These are phyloP conservation scores for Paedocypris micromegethes DNA, from an alignment of 2,797 vertebrate species.

Conservation along the genomic window DNA sequence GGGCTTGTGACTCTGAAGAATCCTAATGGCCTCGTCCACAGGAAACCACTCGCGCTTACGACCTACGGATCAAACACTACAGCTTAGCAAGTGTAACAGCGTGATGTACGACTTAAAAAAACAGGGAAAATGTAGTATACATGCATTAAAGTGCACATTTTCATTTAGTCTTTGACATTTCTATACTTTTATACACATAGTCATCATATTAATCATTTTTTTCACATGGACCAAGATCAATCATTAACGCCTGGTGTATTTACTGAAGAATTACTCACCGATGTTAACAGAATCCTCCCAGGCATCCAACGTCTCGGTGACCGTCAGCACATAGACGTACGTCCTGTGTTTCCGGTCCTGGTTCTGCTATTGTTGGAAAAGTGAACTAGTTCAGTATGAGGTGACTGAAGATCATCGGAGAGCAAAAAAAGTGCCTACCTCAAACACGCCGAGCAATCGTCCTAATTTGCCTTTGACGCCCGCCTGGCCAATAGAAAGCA, in stretches of 20 bases:
- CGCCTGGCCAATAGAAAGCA: slow-evolving; percentile 67
- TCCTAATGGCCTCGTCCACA: slow-evolving; percentile 94
- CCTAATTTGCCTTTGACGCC: slow-evolving; percentile 95
- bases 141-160: no score
- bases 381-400: slow-evolving; percentile 21
- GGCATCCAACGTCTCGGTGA: slow-evolving; percentile 94
- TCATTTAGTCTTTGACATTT: no score
- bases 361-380: slow-evolving; percentile 77
- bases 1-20: slow-evolving; percentile 95
- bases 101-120: no score
- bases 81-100: no score
- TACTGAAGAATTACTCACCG: slow-evolving; percentile 62
- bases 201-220: background rate
- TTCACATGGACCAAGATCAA: background rate
- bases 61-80: slow-evolving; percentile 65
- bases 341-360: slow-evolving; percentile 96
- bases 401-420: background rate
- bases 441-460: slow-evolving; percentile 92
- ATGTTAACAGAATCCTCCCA: slow-evolving; percentile 98
- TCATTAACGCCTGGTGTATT: background rate
- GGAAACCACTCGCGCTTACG: slow-evolving; percentile 98
- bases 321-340: slow-evolving; percentile 92
- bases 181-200: background rate
- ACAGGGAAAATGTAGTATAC: no score
- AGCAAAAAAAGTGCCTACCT: slow-evolving; percentile 71